Base-by-base conservation (phyloP, 2,113 vertebrate species). In the Clarias gariepinus region DNA sequence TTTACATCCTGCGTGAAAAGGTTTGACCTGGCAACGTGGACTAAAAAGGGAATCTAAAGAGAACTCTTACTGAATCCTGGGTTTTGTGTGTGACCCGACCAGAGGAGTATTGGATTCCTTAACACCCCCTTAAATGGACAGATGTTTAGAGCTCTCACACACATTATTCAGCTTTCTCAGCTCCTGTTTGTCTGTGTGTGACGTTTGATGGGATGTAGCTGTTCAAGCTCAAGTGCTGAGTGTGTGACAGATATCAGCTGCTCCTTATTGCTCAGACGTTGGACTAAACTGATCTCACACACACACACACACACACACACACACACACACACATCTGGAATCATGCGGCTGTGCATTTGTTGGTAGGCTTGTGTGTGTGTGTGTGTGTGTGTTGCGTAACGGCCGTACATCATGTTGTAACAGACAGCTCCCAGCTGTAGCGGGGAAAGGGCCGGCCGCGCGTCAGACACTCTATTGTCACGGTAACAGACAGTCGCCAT, bases 361-460 rank as follows among this genome's bases (percentile, higher is more conserved):
- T 36, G 25, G 28, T 21, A 3, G 52, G 18, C 81, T 80, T n/a
- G 30, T 74, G n/a, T 77, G 7, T 28, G 2, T 58, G 63, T 79
- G 18, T 77, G 77, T 64, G 61, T 36, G 66, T 66, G 41, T 47
- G 47, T 47, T 47, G 47, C 47, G 47, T 47, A 47, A 47, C 16
- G 66, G 66, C 36, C 47, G 63, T 71, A 41, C 12, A 57, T 47
- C 23, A 78, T 71, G 21, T 57, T 71, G 21, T 57, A 89, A 79
- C 80, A 85, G 87, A 90, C 86, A 61, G 77, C n/a, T 61, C 53
- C 30, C 88, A 68, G 83, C 90, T 89, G 89, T 69, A 89, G 58
- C 82, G 79, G 80, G 87, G 83, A 81, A 69, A 85, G 74, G 47
- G 85, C 57, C 80, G 78, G 82, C 82, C 55, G 23, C 58, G 64